A percentile compares a stretch with the other conserved stretches of the same genome.
These are phyloP conservation scores for Flexamia atlantica DNA, from an alignment of 2,888 invertebrate species.

Conservation along the genomic window DNA sequence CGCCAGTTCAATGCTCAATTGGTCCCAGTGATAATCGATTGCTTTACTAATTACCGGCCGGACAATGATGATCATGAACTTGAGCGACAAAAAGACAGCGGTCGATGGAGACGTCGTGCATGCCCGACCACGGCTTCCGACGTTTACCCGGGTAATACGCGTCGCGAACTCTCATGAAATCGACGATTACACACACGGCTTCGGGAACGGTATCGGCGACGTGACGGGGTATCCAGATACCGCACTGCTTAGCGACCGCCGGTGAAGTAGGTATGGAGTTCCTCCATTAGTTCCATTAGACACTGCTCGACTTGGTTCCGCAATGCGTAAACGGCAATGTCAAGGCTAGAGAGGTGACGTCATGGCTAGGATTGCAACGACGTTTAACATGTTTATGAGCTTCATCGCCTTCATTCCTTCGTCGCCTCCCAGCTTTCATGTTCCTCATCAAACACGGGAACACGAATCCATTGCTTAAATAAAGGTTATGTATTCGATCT, in stretches of 20 bases:
- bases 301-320: no score
- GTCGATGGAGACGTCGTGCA: conserved; percentile 57
- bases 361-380: no score
- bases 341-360: no score
- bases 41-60: conserved; percentile 60
- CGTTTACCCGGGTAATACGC: conserved; percentile 66
- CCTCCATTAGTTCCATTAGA: no score
- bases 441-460: no score
- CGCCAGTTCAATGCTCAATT: conserved; percentile 61
- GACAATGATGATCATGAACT: conserved; percentile 63
- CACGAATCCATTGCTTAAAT: no score
- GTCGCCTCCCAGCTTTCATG: no score
- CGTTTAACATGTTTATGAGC: no score
- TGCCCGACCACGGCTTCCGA: conserved; percentile 61
- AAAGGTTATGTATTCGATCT: no score
- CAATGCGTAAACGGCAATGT: no score
- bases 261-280: no score
- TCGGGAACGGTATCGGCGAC: conserved; percentile 51
- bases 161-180: conserved; percentile 67
- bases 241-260: conserved; percentile 3
- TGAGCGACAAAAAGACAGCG: conserved; percentile 43
- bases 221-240: conserved; percentile 42
- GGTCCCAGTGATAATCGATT: conserved; percentile 61
- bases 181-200: conserved; percentile 65
- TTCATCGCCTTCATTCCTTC: no score